Evolutionary conservation across 2,888 invertebrate genomes (phyloP), one percentile per base, ranked within the genome.

Genomic region (Colostygia pectinataria): DNA sequence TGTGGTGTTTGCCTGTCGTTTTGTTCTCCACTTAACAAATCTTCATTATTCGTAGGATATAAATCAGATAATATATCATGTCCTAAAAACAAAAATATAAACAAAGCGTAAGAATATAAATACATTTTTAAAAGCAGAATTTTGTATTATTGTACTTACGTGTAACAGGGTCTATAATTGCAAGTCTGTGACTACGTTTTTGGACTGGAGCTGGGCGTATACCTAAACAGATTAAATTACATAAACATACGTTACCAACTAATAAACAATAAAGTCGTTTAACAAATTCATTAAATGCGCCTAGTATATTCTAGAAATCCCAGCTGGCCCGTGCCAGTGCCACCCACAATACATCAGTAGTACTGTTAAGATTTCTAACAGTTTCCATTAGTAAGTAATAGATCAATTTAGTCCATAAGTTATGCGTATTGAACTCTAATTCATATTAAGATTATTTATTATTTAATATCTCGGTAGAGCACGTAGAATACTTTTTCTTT

Each of bases 1-100:
- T 91, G 91, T 37, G 91, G 90, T 25, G 90, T 91, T 66, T 91
- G 91, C 57, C 91, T 81, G 65, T 91, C 91, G 64, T 80, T 91
- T 37, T 85, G 76, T 56, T 91, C 91, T 52, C 81, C 84, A 67
- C 80, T 83, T 58, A 80, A 64, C 63, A 79, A 76, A 72, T 74
- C 83, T 62, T 89, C 89, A 63, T 79, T 57, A 36, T 47, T 53
- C 37, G 57, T 83, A 59, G 79, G 69, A 66, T 79, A 81, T 58
- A 83, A 74, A 57, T 91, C 90, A 24, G 81, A 80, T 40, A 91
- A 83, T 47, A 92, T 85, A 55, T 91, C 91, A 82, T 91, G 89
- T 53, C 89, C 89, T 90, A 83, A 31, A 77, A 83, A 56, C 63
- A 65, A 59, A 58, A 61, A n/a, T n/a, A n/a, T n/a, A 51, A 51